Percentiles rank a stretch among this genome's conserved stretches.
phyloP scores from a whole-genome alignment of 2,797 vertebrate genomes.

The Aythya fuligula region DNA sequence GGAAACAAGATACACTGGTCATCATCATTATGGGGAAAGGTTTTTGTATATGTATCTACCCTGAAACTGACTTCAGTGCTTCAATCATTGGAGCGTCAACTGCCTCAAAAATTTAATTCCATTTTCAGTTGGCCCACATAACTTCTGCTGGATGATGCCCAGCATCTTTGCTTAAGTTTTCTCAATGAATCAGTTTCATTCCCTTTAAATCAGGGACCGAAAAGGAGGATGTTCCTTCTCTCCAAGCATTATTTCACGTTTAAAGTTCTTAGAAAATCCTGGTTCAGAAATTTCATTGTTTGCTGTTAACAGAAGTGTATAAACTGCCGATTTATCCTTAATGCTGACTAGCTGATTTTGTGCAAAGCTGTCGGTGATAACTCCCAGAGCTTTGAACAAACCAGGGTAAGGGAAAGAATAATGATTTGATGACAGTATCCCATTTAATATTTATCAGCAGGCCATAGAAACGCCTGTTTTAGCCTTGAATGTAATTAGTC shows the following conservation, averaged over 20 bases:
- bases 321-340: background rate
- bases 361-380: background rate
- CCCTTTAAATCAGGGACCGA: background rate
- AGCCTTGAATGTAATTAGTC: background rate
- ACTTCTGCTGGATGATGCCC: background rate
- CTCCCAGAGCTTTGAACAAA: background rate
- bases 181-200: background rate
- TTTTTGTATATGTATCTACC: too few species aligned
- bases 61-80: background rate
- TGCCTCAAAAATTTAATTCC: background rate
- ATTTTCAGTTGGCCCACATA: background rate
- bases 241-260: background rate
- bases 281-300: background rate
- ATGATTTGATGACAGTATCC: background rate
- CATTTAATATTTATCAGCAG: background rate
- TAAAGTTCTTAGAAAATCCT: background rate
- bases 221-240: background rate
- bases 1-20: background rate
- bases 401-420: background rate
- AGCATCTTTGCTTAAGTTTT: background rate
- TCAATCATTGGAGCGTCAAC: background rate
- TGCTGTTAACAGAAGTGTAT: background rate
- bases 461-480: background rate
- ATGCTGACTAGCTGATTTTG: background rate
- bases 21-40: background rate